phyloP scores from a whole-genome alignment of 30 jellyfish, hydroid and myxozoan species.

The Phacellophora camtschatica region DNA sequence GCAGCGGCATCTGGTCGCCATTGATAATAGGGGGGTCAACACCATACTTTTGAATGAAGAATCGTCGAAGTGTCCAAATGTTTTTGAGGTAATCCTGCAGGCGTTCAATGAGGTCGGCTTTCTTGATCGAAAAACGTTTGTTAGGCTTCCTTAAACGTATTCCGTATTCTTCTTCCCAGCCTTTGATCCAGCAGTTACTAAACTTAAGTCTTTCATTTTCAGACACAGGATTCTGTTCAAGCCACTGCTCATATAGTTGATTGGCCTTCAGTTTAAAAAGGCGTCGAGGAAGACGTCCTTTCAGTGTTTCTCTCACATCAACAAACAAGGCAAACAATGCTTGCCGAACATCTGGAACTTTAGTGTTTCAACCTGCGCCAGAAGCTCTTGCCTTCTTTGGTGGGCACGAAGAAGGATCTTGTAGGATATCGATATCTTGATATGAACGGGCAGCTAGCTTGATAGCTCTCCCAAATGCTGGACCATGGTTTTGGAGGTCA shows the following conservation, averaged over 20 bases:
- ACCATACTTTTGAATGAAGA: constrained; percentile 45
- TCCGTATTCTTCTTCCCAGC: constrained; percentile 64
- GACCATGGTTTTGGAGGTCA: constrained; percentile 53
- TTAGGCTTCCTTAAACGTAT: constrained; percentile 71
- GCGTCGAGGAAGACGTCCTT: constrained; percentile 63
- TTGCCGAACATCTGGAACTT: not conserved
- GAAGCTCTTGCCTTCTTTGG: constrained; percentile 8
- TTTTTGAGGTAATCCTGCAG: constrained; percentile 48
- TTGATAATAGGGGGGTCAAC: constrained; percentile 83
- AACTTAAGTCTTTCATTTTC: constrained; percentile 9
- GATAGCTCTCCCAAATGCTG: constrained; percentile 50
- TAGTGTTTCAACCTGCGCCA: not conserved
- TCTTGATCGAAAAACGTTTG: constrained; percentile 60
- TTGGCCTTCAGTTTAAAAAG: constrained; percentile 52
- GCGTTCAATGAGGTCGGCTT: constrained; percentile 48
- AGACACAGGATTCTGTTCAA: constrained; percentile 27
- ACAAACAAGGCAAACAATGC: not conserved
- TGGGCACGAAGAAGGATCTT: constrained; percentile 25
- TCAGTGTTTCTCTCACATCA: constrained; percentile 43
- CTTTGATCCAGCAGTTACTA: constrained; percentile 53
- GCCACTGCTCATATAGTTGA: constrained; percentile 64
- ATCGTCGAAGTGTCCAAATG: constrained; percentile 59
- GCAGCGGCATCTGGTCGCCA: constrained; percentile 75
- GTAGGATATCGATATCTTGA: not conserved
- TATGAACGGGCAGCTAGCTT: constrained; percentile 65